Base-by-base conservation (phyloP, 2,888 invertebrate species). In the Drosophila cyrtoloma region DNA sequence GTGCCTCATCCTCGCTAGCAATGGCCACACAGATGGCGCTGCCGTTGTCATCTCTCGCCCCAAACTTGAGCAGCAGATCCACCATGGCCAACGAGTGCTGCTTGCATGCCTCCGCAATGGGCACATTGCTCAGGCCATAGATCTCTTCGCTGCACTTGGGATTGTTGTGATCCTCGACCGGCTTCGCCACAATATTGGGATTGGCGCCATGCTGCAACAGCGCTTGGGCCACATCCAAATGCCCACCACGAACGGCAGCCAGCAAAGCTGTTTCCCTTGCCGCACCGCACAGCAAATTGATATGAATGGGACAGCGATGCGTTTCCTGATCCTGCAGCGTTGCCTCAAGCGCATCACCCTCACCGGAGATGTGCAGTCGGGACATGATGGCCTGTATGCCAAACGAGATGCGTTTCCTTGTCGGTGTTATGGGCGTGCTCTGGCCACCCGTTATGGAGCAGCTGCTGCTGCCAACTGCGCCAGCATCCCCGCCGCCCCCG, bases 301-400 rank as follows among this genome's bases (percentile, higher is more conserved):
- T 93, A 76, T 96, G 95, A 71, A 97, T 94, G 0, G 98, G 97
- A 76, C 95, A 96, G 56, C 96, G 94, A 37, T 91, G 89, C 35
- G 86, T 82, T 67, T 92, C 92, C 12, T 75, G 78, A 12, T 90
- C 88, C 50, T 82, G 82, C 68, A n/a, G 14, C 7, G 44, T 10
- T 44, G 75, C 32, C 47, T 93, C 94, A 30, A 92, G 82, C 3
- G 93, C 93, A 35, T 94, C 94, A 37, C 94, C 95, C 76, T 94
- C 94, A 30, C 95, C 94, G 56, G 93, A 93, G 68, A 96, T 95
- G 86, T 96, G 97, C 61, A 98, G 94, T 83, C 96, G 96, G 57
- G 96, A 97, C 95, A 98, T 97, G 57, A 98, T 96, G 32, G 97
- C 96, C 90, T 97, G 97, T 76, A 98, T 98, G 0, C 98, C 97